Base-by-base conservation (phyloP, 2,113 vertebrate genomes). In the Hippocampus guttulatus region DNA sequence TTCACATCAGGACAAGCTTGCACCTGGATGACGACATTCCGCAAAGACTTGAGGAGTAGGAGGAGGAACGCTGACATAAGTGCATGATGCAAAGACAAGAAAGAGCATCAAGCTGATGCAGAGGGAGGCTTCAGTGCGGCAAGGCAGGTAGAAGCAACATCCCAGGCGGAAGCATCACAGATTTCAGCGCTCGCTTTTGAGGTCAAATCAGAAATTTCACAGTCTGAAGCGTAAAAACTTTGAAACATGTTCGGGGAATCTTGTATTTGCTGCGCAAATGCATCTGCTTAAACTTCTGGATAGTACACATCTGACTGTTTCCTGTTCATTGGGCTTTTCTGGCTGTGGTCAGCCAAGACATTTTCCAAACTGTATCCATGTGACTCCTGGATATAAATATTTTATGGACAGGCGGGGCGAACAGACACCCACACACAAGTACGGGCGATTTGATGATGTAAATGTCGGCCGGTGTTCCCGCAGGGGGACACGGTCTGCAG, bases 381-480 rank as follows among this genome's bases (percentile, higher is more conserved):
- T 5, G 62, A 43, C 3, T 41, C 16, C 14, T 20, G 60, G 27
- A 62, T n/a, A 23, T 5, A 64, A 58, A 30, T 55, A 23, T 23
- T 57, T 10, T 14, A 18, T 61, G 27, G 15, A 27, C 27, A 33
- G 14, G 27, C 2, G 16, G 27, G 23, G 55, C 27, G 25, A 58
- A 12, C 75, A n/a, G 43, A 52, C 51, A 30, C 23, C 60, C 45
- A 47, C 79, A 75, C 78, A 69, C 79, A 76, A 75, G 67, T 9
- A 45, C 71, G 41, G 78, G 38, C 20, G 58, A 72, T 85, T 78
- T 78, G 85, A 85, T 81, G 75, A 81, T 82, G 75, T 85, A 82
- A 79, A 87, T 85, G 81, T 85, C 81, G 84, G 77, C 40, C 57
- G 2, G 54, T 65, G 64, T 81, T 80, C 73, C 80, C 73, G 72